phyloP scores from a whole-genome alignment of 1,140 invertebrate species.

The Sarcophaga bullata region DNA sequence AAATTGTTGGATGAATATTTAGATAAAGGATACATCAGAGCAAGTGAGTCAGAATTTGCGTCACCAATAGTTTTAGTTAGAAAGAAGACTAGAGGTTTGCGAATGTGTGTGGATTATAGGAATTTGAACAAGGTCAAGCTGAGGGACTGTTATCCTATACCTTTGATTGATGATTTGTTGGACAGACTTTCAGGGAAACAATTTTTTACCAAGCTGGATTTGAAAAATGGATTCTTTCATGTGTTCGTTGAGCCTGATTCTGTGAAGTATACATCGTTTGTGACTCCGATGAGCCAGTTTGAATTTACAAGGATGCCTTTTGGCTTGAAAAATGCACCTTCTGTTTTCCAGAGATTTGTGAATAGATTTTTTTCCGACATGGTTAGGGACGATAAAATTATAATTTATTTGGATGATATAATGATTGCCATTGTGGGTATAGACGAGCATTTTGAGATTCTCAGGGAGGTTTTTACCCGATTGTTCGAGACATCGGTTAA shows the following conservation, averaged over 20 bases:
- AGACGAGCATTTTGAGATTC: not conserved
- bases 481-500: not conserved
- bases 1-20: not conserved
- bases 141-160: slow-evolving; percentile 26
- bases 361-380: not conserved
- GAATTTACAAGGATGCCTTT: slow-evolving; percentile 27
- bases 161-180: slow-evolving; percentile 25
- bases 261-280: slow-evolving; percentile 21
- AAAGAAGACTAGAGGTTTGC: slow-evolving; percentile 28
- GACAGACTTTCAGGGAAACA: not conserved
- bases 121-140: slow-evolving; percentile 4
- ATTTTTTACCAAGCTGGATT: slow-evolving; percentile 31
- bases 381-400: not conserved
- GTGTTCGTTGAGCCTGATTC: not conserved
- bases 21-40: no score
- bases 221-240: slow-evolving; percentile 35
- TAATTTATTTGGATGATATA: slow-evolving; percentile 15
- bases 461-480: not conserved
- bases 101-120: slow-evolving; percentile 37
- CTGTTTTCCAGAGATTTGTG: slow-evolving; percentile 54
- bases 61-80: slow-evolving; percentile 34
- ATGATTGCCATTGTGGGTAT: not conserved
- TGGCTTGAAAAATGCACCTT: slow-evolving; percentile 55
- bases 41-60: not conserved
- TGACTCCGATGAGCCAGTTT: slow-evolving; percentile 6